A percentile compares a stretch with the other conserved stretches of the same genome.
Evolutionary conservation across 2,888 invertebrate genomes (phyloP).

Genomic region (Choreutis nemorana): DNA sequence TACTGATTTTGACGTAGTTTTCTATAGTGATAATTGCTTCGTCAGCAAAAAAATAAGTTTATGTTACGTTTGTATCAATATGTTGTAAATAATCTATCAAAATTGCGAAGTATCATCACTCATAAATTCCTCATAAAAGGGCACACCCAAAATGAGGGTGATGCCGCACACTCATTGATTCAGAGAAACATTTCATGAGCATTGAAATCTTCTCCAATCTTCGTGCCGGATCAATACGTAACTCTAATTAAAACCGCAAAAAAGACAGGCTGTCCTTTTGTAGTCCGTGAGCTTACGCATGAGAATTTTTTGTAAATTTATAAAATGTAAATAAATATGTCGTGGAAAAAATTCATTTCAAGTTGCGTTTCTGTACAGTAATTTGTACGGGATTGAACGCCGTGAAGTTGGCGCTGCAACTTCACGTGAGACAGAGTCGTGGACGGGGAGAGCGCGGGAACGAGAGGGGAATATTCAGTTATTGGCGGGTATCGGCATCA

Average conservation of each 20-base stretch:
- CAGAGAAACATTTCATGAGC: slow-evolving; percentile 12
- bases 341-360: no score
- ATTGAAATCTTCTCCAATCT: slow-evolving; percentile 18
- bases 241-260: slow-evolving; percentile 15
- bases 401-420: no score
- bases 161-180: slow-evolving; percentile 15
- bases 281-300: slow-evolving; percentile 8
- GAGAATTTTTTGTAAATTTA: slow-evolving; percentile 10
- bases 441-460: no score
- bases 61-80: slow-evolving; percentile 10
- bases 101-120: slow-evolving; percentile 12
- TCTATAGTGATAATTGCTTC: slow-evolving; percentile 11
- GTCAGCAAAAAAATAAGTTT: slow-evolving; percentile 12
- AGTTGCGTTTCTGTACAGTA: no score
- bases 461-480: no score
- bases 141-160: slow-evolving; percentile 20
- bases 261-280: slow-evolving; percentile 7
- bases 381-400: no score
- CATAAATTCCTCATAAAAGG: slow-evolving; percentile 20
- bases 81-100: slow-evolving; percentile 4
- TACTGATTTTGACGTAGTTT: slow-evolving; percentile 6
- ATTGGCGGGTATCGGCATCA: no score
- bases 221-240: slow-evolving; percentile 19
- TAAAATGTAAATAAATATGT: no score
- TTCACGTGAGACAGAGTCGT: no score